phyloP scores from a whole-genome alignment of 1,140 invertebrate species.

The Hyles euphorbiae region DNA sequence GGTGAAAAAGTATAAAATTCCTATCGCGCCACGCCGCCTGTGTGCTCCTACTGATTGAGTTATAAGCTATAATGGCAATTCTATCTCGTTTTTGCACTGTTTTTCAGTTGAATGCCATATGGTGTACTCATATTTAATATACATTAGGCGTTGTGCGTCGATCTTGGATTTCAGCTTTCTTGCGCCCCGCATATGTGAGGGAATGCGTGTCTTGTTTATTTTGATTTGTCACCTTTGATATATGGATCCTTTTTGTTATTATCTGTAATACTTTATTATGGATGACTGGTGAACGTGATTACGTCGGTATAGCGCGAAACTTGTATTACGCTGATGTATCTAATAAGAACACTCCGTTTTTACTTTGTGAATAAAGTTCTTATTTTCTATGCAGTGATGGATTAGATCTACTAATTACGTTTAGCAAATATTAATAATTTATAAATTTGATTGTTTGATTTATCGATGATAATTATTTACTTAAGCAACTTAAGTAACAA shows the following conservation, averaged over 20 bases:
- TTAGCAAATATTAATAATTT: no score
- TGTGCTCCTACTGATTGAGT: conserved; percentile 54
- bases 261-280: conserved; percentile 19
- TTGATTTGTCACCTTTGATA: conserved; percentile 68
- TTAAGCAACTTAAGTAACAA: no score
- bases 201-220: conserved; percentile 65
- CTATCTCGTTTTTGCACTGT: conserved; percentile 67
- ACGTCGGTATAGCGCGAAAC: background rate
- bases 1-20: conserved; percentile 67
- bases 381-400: no score
- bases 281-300: background rate
- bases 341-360: conserved; percentile 1
- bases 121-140: conserved; percentile 67
- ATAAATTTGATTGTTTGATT: no score
- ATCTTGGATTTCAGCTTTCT: conserved; percentile 62
- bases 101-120: conserved; percentile 67
- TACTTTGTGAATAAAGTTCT: no score
- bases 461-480: no score
- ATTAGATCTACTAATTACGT: no score
- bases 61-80: conserved; percentile 70
- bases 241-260: conserved; percentile 65
- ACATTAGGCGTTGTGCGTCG: conserved; percentile 54
- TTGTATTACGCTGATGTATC: conserved; percentile 12
- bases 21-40: conserved; percentile 40
- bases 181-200: conserved; percentile 31